Evolutionary conservation across 2,113 vertebrate genomes (phyloP), one percentile per base, ranked within the genome.

Genomic region (Anseranas semipalmata): DNA sequence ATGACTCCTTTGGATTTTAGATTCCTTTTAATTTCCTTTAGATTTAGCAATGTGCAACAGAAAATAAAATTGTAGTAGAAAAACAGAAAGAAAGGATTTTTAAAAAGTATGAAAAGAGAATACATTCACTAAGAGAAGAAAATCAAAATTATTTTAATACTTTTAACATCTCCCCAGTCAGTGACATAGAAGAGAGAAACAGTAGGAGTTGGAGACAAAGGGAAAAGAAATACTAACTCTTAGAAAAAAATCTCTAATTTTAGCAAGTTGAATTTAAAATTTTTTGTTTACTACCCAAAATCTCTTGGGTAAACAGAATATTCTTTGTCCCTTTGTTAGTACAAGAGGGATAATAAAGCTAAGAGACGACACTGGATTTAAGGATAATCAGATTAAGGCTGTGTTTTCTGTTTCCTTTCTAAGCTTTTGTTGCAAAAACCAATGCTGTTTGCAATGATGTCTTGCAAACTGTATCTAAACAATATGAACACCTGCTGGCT

Each of bases 381-480:
- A 92, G 33, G 88, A 92, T 95, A 95, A 96, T 92, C 92, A 95
- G 86, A 94, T 93, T 86, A 94, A 70, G 50, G 12, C 48, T 58
- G 18, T 0, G 0, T 90, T 93, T 53, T 77, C 76, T 71, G 28
- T 58, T 92, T 77, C 52, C 30, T 50, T 85, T 89, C 70, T 87
- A 87, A 90, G 81, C 30, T 78, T 78, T 45, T 50, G 73, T 16
- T 93, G 52, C 60, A 93, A 93, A 85, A 81, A 0, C 3, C 43
- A 76, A 7, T 1, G 12, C 63, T 11, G n/a, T 92, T 74, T 82
- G 80, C n/a, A 90, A 89, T 35, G 28, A 14, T 3, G 32, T 89
- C 68, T 86, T 89, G 33, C 68, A 87, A 91, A 89, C 12, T 74
- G 27, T 48, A 59, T 63, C 55, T 81, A 48, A 91, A 81, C 22